Evolutionary conservation across 2,113 vertebrate genomes (phyloP).

Genomic region (Camelus dromedarius): DNA sequence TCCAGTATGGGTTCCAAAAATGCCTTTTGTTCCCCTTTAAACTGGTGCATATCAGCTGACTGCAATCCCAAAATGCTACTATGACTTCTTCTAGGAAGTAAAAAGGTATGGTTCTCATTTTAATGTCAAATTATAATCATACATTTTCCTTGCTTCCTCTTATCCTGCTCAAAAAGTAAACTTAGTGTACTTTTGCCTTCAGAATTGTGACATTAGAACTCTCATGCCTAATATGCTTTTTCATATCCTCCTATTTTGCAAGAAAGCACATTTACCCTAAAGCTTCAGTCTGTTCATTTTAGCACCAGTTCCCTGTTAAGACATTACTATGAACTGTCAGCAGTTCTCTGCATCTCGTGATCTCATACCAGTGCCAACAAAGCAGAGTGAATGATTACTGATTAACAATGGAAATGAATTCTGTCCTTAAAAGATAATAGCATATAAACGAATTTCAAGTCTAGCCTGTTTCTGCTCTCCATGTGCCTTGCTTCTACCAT

Average conservation of each 20-base stretch:
- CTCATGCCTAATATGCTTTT: conserved; percentile 56
- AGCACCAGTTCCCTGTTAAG: conserved; percentile 58
- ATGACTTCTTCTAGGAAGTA: not conserved
- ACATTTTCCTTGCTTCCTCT: conserved; percentile 60
- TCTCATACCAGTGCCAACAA: conserved; percentile 38
- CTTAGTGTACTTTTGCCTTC: conserved; percentile 24
- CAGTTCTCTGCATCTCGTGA: conserved; percentile 75
- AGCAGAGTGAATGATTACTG: conserved; percentile 53
- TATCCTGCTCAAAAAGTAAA: conserved; percentile 8
- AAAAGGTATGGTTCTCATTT: conserved; percentile 50
- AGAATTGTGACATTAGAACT: conserved; percentile 48
- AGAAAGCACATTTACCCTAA: conserved; percentile 49
- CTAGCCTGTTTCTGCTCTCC: not conserved
- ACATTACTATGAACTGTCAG: conserved; percentile 49
- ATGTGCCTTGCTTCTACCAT: not conserved
- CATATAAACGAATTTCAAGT: not conserved
- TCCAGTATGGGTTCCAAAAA: not conserved
- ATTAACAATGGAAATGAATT: conserved; percentile 45
- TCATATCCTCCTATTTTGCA: conserved; percentile 76
- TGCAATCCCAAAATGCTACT: not conserved
- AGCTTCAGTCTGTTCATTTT: not conserved
- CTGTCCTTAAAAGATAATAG: not conserved
- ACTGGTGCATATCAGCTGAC: not conserved
- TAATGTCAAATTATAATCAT: not conserved
- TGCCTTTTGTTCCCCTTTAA: not conserved